A percentile compares a stretch with the other conserved stretches of the same genome.
Conservation (phyloP, 2,113 vertebrate genomes). For the Lipophrys pholis region DNA sequence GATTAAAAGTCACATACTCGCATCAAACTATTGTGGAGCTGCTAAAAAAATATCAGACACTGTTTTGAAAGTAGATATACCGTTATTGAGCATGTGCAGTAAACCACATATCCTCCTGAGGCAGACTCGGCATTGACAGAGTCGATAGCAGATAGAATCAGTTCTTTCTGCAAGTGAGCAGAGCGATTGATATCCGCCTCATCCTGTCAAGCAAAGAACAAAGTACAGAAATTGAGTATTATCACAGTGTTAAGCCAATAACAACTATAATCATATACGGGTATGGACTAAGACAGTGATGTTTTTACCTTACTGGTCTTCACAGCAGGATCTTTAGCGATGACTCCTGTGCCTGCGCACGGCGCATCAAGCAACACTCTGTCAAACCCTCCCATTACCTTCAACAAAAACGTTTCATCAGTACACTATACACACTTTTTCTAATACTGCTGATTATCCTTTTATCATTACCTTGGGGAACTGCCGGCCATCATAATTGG, state of each 20-base stretch:
- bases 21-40: too few species aligned
- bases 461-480: conserved; percentile 89
- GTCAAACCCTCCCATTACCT: conserved; percentile 97
- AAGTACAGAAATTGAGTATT: background rate
- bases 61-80: background rate
- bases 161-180: conserved; percentile 95
- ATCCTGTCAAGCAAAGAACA: conserved; percentile 80
- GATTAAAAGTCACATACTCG: conserved; percentile 3
- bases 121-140: conserved; percentile 90
- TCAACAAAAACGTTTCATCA: background rate
- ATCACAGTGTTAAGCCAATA: background rate
- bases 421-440: too few species aligned
- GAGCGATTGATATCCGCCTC: conserved; percentile 90
- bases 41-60: too few species aligned
- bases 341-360: conserved; percentile 95
- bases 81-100: conserved; percentile 96
- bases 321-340: conserved; percentile 96
- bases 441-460: background rate
- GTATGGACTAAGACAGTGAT: background rate
- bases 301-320: conserved; percentile 94
- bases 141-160: conserved; percentile 94
- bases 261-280: background rate
- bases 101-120: conserved; percentile 92
- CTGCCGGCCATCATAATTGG: conserved; percentile 94
- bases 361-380: conserved; percentile 95